Base-by-base conservation (phyloP, 2,797 vertebrate species). In the Neosilurus mollespiculum region DNA sequence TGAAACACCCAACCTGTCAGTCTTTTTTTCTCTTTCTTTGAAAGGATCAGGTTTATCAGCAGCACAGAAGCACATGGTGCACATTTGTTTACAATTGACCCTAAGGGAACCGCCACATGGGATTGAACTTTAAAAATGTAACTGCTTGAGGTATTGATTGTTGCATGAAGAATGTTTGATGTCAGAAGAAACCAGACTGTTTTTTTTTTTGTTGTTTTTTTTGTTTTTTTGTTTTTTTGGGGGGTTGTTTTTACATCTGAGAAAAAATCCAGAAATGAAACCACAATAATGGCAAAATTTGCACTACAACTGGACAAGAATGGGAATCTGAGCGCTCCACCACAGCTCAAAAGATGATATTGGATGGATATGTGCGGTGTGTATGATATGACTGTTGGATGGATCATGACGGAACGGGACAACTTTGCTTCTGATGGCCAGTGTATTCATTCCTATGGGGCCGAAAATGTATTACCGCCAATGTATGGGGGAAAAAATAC, bases 21-120 rank as follows among this genome's bases (percentile, higher is more conserved):
- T 4, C 49, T 72, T 58, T 62, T 62, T 78, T 43, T 58, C 0
- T 9, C 67, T 88, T 93, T 84, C 86, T 89, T 86, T 91, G 22
- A 92, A 96, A 96, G 93, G 94, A 94, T 87, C 94, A 95, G 87
- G 94, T 93, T 91, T 87, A 34, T 66, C 91, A 91, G 89, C 92
- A 93, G 92, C 94, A 92, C 89, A 91, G n/a, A 65, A 53, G 2
- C 5, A 91, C 30, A 96, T 90, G 94, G 51, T 73, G 70, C 15
- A 59, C 1, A 18, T 43, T 43, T 4, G 2, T 69, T 37, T 20
- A 93, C 88, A 94, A 93, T 87, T 94, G 20, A 43, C 22, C 54
- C 43, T 34, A 53, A 75, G 62, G 65, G 43, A 58, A 58, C 8
- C 12, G 53, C 4, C n/a, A 34, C 16, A 51, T 37, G 4, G 22